Percentiles rank a stretch among this genome's conserved stretches.
phyloP scores from a whole-genome alignment of 2,797 vertebrate genomes.

The Melanotaenia maccullochi region DNA sequence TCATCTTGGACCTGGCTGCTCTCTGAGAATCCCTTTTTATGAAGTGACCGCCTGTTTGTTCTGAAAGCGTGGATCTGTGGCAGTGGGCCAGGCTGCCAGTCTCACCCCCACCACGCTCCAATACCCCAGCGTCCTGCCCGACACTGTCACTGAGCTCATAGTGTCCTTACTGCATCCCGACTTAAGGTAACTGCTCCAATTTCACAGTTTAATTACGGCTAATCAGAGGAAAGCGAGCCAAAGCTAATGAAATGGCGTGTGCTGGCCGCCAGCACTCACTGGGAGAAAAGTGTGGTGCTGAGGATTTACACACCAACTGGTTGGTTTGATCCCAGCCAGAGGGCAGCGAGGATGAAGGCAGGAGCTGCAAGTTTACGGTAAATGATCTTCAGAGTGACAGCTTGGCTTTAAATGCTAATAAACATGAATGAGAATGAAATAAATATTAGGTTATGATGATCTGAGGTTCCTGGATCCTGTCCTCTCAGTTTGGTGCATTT shows the following conservation, averaged over 20 bases:
- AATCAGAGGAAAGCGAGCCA: slow-evolving; percentile 89
- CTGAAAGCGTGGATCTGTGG: slow-evolving; percentile 55
- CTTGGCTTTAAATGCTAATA: slow-evolving; percentile 1
- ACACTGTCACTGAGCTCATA: slow-evolving; percentile 78
- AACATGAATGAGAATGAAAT: not conserved
- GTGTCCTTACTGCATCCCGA: slow-evolving; percentile 79
- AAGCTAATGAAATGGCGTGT: slow-evolving; percentile 86
- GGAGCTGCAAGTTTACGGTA: not conserved
- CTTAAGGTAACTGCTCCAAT: slow-evolving; percentile 83
- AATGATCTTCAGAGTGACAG: not conserved
- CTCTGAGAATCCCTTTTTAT: slow-evolving; percentile 42
- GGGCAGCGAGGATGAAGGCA: not conserved
- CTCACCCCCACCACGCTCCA: slow-evolving; percentile 67
- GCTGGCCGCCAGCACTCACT: slow-evolving; percentile 36
- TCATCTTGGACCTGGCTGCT: slow-evolving; percentile 5
- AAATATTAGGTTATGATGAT: not conserved
- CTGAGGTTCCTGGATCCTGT: not conserved
- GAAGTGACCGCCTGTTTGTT: slow-evolving; percentile 37
- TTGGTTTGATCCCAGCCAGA: slow-evolving; percentile 14
- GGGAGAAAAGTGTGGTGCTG: slow-evolving; percentile 43
- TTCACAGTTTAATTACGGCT: slow-evolving; percentile 96
- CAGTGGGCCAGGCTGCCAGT: slow-evolving; percentile 55
- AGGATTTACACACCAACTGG: slow-evolving; percentile 49
- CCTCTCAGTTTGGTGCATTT: not conserved
- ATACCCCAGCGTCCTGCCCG: slow-evolving; percentile 78